Base-by-base conservation (phyloP, 64 coral and sea anemone species). In the Platygyra sinensis region DNA sequence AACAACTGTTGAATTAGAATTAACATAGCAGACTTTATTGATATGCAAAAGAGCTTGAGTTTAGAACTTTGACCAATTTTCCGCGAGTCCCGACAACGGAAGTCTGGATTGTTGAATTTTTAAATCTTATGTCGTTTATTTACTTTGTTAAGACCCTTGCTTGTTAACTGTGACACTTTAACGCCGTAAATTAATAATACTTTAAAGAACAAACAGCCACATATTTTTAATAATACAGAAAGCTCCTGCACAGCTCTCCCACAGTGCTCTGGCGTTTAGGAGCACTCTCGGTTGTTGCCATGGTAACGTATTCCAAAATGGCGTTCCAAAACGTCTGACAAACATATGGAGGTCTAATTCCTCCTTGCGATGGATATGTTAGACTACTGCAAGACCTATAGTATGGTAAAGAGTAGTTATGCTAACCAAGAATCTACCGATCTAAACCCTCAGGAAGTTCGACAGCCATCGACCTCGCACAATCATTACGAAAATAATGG, bases 331-430 rank as follows among this genome's bases (percentile, higher is more conserved):
- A 71, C 78, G 78, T 67, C 73, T 76, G 75, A 62, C 69, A 42
- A 59, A 62, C 22, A 65, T 19, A 59, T 27, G 74, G 92, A 88
- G 61, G 72, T 8, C 14, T 28, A 18, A 49, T 88, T 67, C 87
- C 92, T 75, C 80, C 55, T 71, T 36, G 27, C 74, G 9, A 82
- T 95, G 85, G 93, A 88, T 55, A 98, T 98, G 96, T 78, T 98
- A 83, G 90, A 98, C 33, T 98, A 98, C 65, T 98, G 96, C 69
- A 86, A 98, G 72, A 93, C 93, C 0, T 95, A 90, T 87, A 95
- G 76, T 30, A 98, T 88, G 60, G 92, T 98, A 74, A 94, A 95
- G 73, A 80, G 87, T 49, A 80, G 31, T 76, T 98, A 90, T 32
- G 67, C 42, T 78, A 92, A 92, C 74, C 76, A 90, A 73, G 89